phyloP scores from a whole-genome alignment of 2,888 invertebrate species.

The Argyra leucocephala region DNA sequence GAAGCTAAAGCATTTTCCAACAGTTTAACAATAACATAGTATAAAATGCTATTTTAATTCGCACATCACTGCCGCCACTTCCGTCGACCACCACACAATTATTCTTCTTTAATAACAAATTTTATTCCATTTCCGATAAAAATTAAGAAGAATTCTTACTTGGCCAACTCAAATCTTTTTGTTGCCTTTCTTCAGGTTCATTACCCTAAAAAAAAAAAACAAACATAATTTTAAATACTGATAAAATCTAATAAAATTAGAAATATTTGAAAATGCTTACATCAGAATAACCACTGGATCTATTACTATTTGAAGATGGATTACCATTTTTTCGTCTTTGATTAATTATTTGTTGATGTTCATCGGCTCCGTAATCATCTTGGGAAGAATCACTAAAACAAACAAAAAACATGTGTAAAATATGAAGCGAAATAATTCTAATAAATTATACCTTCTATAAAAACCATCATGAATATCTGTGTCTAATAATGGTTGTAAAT shows the following conservation, averaged over 20 bases:
- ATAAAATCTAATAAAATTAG: too few relatives aligned
- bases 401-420: neutral
- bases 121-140: too few relatives aligned
- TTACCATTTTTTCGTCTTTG: constrained; percentile 29
- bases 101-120: too few relatives aligned
- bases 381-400: constrained; percentile 48
- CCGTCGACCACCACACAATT: too few relatives aligned
- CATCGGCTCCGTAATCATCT: constrained; percentile 45
- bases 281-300: neutral
- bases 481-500: constrained; percentile 47
- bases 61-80: too few relatives aligned
- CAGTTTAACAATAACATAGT: neutral
- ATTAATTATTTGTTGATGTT: constrained; percentile 28
- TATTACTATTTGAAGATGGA: neutral
- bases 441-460: constrained; percentile 33
- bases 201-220: constrained; percentile 21
- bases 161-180: constrained; percentile 19
- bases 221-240: too few relatives aligned
- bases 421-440: neutral
- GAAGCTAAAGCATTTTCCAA: constrained; percentile 6
- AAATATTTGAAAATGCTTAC: constrained; percentile 7
- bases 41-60: neutral
- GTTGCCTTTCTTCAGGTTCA: constrained; percentile 22
- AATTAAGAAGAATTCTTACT: neutral
- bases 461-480: constrained; percentile 38